These are phyloP conservation scores for Brachypteracias leptosomus DNA, from an alignment of 2,113 vertebrate genomes.

Conservation along the genomic window DNA sequence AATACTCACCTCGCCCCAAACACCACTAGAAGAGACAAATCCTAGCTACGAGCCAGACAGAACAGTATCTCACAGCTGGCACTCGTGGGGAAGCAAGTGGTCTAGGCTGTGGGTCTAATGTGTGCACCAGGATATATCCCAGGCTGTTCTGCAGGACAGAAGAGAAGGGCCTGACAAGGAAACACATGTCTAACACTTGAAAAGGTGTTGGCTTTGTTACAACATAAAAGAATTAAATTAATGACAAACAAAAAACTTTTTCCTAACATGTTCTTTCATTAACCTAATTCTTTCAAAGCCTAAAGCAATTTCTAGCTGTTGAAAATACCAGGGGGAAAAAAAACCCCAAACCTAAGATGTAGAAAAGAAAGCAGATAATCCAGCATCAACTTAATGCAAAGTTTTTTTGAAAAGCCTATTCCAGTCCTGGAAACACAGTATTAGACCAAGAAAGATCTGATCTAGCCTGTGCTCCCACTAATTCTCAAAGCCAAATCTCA, in stretches of 20 bases:
- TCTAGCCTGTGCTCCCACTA: neutral
- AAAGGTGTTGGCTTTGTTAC: neutral
- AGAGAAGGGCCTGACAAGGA: neutral
- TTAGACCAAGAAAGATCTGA: neutral
- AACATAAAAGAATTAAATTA: neutral
- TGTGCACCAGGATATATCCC: neutral
- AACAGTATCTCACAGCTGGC: neutral
- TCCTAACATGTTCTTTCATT: neutral
- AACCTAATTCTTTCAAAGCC: neutral
- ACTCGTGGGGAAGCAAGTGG: accelerated
- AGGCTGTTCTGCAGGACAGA: neutral
- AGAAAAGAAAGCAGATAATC: neutral
- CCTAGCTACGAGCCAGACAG: neutral
- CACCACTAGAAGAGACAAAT: neutral
- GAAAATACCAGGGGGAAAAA: neutral
- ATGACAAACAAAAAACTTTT: neutral
- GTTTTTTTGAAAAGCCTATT: neutral
- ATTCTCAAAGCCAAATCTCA: neutral
- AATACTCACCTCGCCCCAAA: neutral
- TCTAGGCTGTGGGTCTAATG: neutral
- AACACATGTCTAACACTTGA: neutral
- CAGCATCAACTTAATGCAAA: neutral
- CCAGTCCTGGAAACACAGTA: neutral
- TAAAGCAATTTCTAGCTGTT: neutral
- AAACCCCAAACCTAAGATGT: neutral